Percentiles rank a stretch among this genome's conserved stretches.
Conservation (phyloP, 2,888 invertebrate genomes). For the Hypolimnas misippus region DNA sequence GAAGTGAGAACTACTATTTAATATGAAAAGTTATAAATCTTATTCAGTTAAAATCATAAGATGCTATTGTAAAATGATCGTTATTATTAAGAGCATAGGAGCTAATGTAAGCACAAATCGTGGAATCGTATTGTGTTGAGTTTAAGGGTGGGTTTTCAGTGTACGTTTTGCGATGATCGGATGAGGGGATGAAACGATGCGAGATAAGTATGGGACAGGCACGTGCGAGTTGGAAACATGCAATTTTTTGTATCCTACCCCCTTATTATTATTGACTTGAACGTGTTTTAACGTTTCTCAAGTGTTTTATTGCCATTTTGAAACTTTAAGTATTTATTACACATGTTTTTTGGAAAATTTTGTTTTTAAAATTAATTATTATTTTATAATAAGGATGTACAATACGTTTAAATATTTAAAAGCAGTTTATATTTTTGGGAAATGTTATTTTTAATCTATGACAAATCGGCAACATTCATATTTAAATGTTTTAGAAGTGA, state of each 20-base stretch:
- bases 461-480: no score
- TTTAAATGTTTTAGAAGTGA: no score
- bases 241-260: conserved; percentile 66
- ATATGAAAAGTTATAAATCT: neutral
- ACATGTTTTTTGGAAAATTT: no score
- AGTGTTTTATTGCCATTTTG: conserved; percentile 55
- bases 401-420: no score
- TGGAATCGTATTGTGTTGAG: conserved; percentile 16
- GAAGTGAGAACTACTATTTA: neutral
- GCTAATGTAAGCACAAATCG: conserved; percentile 9
- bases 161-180: conserved; percentile 14
- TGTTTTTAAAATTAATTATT: no score
- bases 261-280: conserved; percentile 46
- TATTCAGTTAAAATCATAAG: neutral
- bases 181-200: conserved; percentile 70
- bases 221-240: conserved; percentile 67
- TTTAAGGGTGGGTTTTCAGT: conserved; percentile 28
- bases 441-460: no score
- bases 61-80: conserved; percentile 3
- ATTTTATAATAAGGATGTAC: neutral
- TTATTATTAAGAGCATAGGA: neutral
- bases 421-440: no score
- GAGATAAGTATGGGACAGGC: conserved; percentile 70
- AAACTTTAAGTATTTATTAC: conserved; percentile 18
- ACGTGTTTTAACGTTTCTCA: conserved; percentile 52